phyloP scores from a whole-genome alignment of 2,888 invertebrate genomes.

The Macaria liturata region DNA sequence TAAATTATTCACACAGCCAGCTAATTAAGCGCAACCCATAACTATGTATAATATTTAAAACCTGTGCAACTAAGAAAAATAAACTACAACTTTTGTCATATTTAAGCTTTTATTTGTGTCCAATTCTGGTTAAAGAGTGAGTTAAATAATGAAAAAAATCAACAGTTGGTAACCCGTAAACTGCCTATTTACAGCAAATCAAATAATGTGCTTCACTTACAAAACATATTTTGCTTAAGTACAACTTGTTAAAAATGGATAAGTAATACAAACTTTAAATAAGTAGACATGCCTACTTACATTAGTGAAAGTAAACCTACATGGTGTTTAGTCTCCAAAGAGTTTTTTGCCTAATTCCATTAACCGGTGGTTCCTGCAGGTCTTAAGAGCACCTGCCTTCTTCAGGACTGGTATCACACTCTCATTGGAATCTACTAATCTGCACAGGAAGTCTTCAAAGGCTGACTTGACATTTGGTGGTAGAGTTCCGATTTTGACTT shows the following conservation, averaged over 20 bases:
- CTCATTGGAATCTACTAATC: conserved; percentile 91
- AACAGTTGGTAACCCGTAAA: conserved; percentile 36
- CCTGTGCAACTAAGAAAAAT: conserved; percentile 29
- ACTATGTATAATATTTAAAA: not conserved
- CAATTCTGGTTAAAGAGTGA: conserved; percentile 31
- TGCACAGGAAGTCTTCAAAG: conserved; percentile 94
- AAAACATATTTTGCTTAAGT: conserved; percentile 34
- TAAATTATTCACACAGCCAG: conserved; percentile 15
- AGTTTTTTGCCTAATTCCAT: conserved; percentile 95
- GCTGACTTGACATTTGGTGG: conserved; percentile 94
- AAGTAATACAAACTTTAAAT: conserved; percentile 38
- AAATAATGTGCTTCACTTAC: conserved; percentile 15
- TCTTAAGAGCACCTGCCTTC: conserved; percentile 91
- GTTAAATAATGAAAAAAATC: conserved; percentile 19
- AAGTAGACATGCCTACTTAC: conserved; percentile 47
- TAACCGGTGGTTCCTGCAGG: conserved; percentile 93
- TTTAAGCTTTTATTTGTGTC: conserved; percentile 45
- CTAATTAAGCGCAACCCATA: conserved; percentile 19
- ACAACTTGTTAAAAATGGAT: conserved; percentile 41
- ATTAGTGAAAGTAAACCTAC: conserved; percentile 28
- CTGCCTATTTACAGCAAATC: conserved; percentile 45
- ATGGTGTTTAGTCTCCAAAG: conserved; percentile 88
- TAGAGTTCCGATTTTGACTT: conserved; percentile 92
- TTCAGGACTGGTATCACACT: conserved; percentile 89
- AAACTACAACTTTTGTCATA: conserved; percentile 42